phyloP scores from a whole-genome alignment of 2,113 vertebrate species.

The Paedocypris sp. region DNA sequence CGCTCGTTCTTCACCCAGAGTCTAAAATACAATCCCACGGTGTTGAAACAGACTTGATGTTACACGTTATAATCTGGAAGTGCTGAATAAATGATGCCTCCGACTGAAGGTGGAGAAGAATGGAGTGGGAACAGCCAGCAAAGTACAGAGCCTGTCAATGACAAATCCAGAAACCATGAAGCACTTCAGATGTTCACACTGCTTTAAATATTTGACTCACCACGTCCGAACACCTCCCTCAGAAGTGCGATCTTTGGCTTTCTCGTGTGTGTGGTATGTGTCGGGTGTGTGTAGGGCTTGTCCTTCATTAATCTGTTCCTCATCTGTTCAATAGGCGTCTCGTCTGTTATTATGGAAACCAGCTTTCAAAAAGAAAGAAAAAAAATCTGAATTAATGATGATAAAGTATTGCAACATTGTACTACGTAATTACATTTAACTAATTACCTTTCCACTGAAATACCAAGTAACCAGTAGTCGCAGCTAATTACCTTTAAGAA shows the following conservation, averaged over 20 bases:
- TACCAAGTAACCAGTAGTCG: no score
- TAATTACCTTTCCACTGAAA: no score
- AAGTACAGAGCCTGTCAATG: slow-evolving; percentile 57
- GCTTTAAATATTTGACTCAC: slow-evolving; percentile 35
- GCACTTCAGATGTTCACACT: no score
- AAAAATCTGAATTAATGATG: neutral
- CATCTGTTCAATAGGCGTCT: slow-evolving; percentile 69
- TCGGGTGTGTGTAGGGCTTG: slow-evolving; percentile 22
- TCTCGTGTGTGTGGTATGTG: slow-evolving; percentile 48
- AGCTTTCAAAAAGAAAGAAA: slow-evolving; percentile 43
- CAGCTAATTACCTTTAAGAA: no score
- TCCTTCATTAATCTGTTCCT: slow-evolving; percentile 65
- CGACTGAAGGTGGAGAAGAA: slow-evolving; percentile 52
- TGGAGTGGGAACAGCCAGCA: slow-evolving; percentile 71
- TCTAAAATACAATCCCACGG: neutral
- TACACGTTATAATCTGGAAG: slow-evolving; percentile 70
- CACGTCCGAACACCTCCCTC: slow-evolving; percentile 68
- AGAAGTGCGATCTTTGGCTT: slow-evolving; percentile 67
- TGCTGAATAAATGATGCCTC: slow-evolving; percentile 63
- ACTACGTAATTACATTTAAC: no score
- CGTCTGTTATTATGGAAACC: slow-evolving; percentile 66
- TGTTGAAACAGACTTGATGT: slow-evolving; percentile 13
- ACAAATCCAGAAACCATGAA: neutral
- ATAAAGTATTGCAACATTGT: no score
- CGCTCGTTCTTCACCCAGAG: no score